Evolutionary conservation across 2,888 invertebrate species (phyloP).

Genomic region (Zaprionus bogoriensis): DNA sequence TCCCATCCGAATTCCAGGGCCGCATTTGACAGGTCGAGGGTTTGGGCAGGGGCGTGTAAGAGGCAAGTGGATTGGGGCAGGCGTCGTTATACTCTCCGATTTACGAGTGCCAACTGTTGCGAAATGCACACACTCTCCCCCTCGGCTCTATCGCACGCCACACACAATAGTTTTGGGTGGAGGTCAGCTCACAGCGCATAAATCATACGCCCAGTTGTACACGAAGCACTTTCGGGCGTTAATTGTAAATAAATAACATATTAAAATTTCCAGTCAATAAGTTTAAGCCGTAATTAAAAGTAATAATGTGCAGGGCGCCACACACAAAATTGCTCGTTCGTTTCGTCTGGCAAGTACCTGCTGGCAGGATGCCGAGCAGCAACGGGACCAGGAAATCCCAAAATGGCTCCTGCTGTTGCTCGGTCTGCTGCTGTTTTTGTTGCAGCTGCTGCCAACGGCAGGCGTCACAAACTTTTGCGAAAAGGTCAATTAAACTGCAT

Average conservation of each 20-base stretch:
- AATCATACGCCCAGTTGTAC: slow-evolving; percentile 75
- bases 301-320: slow-evolving; percentile 63
- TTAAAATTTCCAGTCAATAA: slow-evolving; percentile 78
- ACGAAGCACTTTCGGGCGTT: slow-evolving; percentile 57
- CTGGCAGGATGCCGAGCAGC: slow-evolving; percentile 53
- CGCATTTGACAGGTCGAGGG: slow-evolving; percentile 47
- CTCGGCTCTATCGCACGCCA: slow-evolving; percentile 2
- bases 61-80: neutral
- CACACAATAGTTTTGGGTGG: slow-evolving; percentile 26
- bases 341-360: slow-evolving; percentile 43
- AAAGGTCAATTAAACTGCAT: slow-evolving; percentile 78
- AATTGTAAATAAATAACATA: slow-evolving; percentile 79
- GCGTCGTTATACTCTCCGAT: slow-evolving; percentile 18
- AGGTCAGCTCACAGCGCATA: slow-evolving; percentile 57
- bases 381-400: slow-evolving; percentile 4
- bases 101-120: slow-evolving; percentile 68
- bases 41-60: neutral
- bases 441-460: slow-evolving; percentile 54
- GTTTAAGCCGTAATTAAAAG: slow-evolving; percentile 77
- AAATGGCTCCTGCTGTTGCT: slow-evolving; percentile 4
- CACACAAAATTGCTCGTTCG: no score
- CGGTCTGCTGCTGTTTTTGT: slow-evolving; percentile 5
- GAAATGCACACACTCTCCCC: slow-evolving; percentile 34
- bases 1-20: slow-evolving; percentile 45
- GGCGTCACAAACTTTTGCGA: slow-evolving; percentile 71